Evolutionary conservation across 30 jellyfish, hydroid and myxozoan species (phyloP).

Genomic region (Pseudorhiza aurosa): DNA sequence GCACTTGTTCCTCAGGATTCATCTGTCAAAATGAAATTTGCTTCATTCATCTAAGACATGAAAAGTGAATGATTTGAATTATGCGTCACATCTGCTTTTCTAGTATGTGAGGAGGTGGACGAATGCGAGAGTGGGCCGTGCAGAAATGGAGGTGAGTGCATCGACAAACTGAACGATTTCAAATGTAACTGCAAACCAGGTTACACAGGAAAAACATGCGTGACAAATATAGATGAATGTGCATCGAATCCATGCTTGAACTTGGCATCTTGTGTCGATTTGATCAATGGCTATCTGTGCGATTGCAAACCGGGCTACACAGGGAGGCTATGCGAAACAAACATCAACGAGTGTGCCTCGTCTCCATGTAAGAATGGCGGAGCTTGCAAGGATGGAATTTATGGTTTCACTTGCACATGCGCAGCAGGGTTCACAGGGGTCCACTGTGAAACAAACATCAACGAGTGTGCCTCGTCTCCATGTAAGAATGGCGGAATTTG

Average conservation of each 20-base stretch:
- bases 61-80: not conserved
- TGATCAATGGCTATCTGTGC: conserved; percentile 50
- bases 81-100: not conserved
- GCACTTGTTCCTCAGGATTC: not conserved
- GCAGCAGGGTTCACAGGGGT: conserved; percentile 53
- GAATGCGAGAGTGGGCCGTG: conserved; percentile 79
- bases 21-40: too few species aligned
- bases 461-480: conserved; percentile 73
- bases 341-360: conserved; percentile 63
- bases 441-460: conserved; percentile 41
- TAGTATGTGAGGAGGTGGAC: conserved; percentile 56
- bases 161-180: conserved; percentile 47
- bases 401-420: conserved; percentile 53
- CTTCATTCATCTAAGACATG: too few species aligned
- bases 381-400: conserved; percentile 45
- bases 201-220: conserved; percentile 62
- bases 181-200: conserved; percentile 74
- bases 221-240: conserved; percentile 64
- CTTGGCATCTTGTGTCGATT: conserved; percentile 56
- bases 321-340: conserved; percentile 48
- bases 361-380: conserved; percentile 58
- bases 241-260: conserved; percentile 60
- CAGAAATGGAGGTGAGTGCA: conserved; percentile 54
- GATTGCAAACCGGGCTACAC: conserved; percentile 61
- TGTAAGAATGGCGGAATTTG: conserved; percentile 64